phyloP scores from a whole-genome alignment of 53 echinoderm and acorn worm species.

The Holothuria scabra region DNA sequence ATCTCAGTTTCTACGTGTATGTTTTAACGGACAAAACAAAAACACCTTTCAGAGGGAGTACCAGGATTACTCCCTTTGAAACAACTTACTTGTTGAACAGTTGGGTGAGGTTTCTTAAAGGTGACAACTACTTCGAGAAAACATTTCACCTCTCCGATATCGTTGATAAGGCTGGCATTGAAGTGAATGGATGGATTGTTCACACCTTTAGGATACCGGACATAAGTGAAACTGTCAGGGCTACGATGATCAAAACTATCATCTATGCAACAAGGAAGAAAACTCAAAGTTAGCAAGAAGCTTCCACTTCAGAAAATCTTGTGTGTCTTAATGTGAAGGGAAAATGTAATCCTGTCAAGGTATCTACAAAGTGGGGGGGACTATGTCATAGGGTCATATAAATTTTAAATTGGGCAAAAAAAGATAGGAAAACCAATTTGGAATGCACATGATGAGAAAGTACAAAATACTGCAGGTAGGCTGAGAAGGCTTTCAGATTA shows the following conservation, averaged over 20 bases:
- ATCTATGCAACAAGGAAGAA: constrained; percentile 50
- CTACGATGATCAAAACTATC: constrained; percentile 92
- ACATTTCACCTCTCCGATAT: constrained; percentile 83
- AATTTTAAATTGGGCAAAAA: no score
- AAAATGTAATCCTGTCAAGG: no score
- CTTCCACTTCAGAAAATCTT: no score
- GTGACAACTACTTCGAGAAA: constrained; percentile 89
- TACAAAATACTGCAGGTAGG: no score
- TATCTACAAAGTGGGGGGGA: no score
- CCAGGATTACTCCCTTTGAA: neutral
- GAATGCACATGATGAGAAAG: no score
- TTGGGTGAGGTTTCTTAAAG: constrained; percentile 84
- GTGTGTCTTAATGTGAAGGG: no score
- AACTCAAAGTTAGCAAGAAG: neutral
- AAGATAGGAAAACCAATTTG: no score
- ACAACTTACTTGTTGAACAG: constrained; percentile 74
- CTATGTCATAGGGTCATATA: no score
- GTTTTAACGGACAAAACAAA: neutral
- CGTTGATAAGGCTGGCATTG: constrained; percentile 93
- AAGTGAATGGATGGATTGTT: constrained; percentile 76
- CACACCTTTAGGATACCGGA: constrained; percentile 44
- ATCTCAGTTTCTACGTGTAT: no score
- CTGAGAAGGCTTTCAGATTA: no score
- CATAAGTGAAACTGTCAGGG: constrained; percentile 90
- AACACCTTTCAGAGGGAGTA: neutral